Percentiles rank a stretch among this genome's conserved stretches.
These are phyloP conservation scores for Drosophila recens DNA, from an alignment of 2,888 invertebrate species.

Conservation along the genomic window DNA sequence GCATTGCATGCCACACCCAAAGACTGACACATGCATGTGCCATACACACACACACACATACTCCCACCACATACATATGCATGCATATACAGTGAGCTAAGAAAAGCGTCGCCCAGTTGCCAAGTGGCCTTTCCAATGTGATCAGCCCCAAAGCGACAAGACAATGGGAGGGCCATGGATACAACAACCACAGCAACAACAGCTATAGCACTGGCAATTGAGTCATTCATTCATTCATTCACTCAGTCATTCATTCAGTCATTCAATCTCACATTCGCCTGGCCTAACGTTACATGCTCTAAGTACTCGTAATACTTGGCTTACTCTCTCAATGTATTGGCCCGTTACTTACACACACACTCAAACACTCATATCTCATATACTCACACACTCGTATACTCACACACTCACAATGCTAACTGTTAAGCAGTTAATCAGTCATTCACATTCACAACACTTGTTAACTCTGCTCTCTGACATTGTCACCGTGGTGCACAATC, in stretches of 20 bases:
- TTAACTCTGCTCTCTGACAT: constrained; percentile 57
- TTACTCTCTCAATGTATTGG: constrained; percentile 15
- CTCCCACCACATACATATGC: background rate
- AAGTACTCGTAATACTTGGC: constrained; percentile 28
- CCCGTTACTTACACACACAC: constrained; percentile 20
- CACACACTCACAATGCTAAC: constrained; percentile 8
- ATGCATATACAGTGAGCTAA: constrained; percentile 1
- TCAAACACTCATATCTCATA: constrained; percentile 12
- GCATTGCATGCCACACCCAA: constrained; percentile 66
- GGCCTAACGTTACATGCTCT: constrained; percentile 33
- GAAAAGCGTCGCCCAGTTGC: constrained; percentile 37
- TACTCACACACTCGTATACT: background rate
- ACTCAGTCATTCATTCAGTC: constrained; percentile 51
- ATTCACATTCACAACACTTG: constrained; percentile 56
- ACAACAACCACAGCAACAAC: constrained; percentile 8
- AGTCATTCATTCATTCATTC: constrained; percentile 34
- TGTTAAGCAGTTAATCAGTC: constrained; percentile 62
- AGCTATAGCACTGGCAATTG: background rate
- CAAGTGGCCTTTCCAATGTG: constrained; percentile 62
- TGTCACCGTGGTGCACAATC: constrained; percentile 52
- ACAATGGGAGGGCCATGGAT: constrained; percentile 36
- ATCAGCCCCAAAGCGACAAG: constrained; percentile 32
- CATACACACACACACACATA: constrained; percentile 11
- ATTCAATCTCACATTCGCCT: constrained; percentile 50
- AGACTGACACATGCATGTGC: constrained; percentile 4